Evolutionary conservation across 2,113 vertebrate species (phyloP).

Genomic region (Ailuropoda melanoleuca): DNA sequence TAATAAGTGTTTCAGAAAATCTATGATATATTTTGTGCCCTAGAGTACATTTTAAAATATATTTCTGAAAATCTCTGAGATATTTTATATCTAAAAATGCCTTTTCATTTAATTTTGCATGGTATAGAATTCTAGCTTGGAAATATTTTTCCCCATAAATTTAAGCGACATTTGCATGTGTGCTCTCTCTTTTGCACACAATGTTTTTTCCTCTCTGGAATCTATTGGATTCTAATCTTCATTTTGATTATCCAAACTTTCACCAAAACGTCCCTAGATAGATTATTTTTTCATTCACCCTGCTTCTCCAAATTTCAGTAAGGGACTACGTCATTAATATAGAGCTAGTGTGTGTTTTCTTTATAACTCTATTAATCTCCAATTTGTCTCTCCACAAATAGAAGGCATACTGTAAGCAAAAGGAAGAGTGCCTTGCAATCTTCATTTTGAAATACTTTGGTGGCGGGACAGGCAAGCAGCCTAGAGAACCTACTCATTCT

Average conservation of each 20-base stretch:
- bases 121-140: not conserved
- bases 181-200: not conserved
- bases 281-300: not conserved
- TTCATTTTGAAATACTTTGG: not conserved
- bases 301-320: not conserved
- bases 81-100: not conserved
- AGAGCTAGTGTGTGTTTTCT: not conserved
- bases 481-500: not conserved
- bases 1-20: not conserved
- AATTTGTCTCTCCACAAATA: not conserved
- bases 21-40: not conserved
- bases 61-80: not conserved
- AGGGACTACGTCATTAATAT: not conserved
- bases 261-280: not conserved
- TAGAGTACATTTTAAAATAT: not conserved
- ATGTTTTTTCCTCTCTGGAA: not conserved
- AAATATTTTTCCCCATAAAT: not conserved
- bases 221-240: not conserved
- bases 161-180: not conserved
- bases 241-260: slow-evolving; percentile 9
- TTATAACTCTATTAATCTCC: not conserved
- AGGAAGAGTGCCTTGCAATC: not conserved
- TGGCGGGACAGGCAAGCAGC: not conserved
- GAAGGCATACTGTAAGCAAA: not conserved
- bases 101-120: not conserved